These are phyloP conservation scores for Coracopsis vasa DNA, from an alignment of 2,113 vertebrate species.

Conservation along the genomic window DNA sequence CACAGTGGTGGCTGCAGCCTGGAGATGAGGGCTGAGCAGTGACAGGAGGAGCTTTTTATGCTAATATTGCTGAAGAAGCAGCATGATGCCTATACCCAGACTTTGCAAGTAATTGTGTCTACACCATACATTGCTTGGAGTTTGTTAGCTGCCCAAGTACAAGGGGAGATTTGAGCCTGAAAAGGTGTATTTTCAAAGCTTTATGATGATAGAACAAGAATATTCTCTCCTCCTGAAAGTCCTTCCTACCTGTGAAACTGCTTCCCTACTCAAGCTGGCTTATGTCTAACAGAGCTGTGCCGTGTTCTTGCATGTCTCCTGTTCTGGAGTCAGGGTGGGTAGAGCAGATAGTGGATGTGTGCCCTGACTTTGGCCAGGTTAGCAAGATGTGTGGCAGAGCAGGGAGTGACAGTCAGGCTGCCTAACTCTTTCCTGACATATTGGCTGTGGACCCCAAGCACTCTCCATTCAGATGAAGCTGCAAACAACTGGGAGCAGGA, in stretches of 20 bases:
- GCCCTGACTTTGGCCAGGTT: neutral
- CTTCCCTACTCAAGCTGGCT: neutral
- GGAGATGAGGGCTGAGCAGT: neutral
- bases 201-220: neutral
- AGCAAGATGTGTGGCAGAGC: neutral
- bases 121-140: neutral
- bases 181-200: neutral
- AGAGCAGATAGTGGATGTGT: neutral
- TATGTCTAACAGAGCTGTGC: neutral
- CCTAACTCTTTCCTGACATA: neutral
- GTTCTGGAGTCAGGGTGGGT: neutral
- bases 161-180: neutral
- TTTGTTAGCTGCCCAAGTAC: neutral
- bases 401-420: neutral
- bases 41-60: neutral
- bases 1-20: neutral
- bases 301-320: rapidly evolving
- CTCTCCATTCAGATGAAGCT: neutral
- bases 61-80: neutral
- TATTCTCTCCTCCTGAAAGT: neutral
- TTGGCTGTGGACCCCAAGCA: neutral
- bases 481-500: neutral
- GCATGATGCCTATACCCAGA: neutral
- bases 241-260: neutral
- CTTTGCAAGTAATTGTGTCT: neutral